Evolutionary conservation across 2,797 vertebrate species (phyloP).

Genomic region (Mormyrops boulengeri): DNA sequence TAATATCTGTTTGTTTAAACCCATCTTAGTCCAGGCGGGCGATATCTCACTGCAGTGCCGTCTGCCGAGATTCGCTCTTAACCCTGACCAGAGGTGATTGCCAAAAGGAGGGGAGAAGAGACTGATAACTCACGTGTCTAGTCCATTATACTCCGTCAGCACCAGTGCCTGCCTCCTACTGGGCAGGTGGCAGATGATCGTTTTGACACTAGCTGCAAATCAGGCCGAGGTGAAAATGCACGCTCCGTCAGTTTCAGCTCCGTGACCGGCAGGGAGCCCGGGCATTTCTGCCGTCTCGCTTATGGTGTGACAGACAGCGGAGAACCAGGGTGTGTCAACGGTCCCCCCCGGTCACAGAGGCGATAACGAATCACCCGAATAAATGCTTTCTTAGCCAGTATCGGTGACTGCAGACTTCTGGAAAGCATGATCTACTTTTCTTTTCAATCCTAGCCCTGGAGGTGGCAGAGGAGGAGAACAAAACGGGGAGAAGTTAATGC

Average conservation of each 20-base stretch:
- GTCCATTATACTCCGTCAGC: not conserved
- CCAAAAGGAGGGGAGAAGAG: not conserved
- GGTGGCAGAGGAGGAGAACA: not conserved
- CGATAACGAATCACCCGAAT: not conserved
- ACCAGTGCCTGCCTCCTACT: not conserved
- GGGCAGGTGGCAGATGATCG: not conserved
- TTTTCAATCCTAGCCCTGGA: not conserved
- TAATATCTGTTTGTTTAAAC: slow-evolving; percentile 2
- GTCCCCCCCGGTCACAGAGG: not conserved
- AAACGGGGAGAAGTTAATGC: not conserved
- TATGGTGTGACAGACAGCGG: not conserved
- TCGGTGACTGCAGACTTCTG: not conserved
- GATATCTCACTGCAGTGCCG: not conserved
- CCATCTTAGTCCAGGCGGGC: not conserved
- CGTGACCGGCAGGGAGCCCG: not conserved
- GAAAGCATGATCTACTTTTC: not conserved
- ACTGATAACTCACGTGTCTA: not conserved
- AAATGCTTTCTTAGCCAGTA: not conserved
- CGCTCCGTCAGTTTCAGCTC: not conserved
- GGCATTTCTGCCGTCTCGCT: not conserved
- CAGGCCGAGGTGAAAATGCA: not conserved
- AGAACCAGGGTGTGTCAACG: not conserved
- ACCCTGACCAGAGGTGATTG: not conserved
- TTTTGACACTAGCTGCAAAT: slow-evolving; percentile 7
- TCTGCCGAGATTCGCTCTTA: not conserved